phyloP scores from a whole-genome alignment of 2,888 invertebrate genomes.

The Tetranychus truncatus region DNA sequence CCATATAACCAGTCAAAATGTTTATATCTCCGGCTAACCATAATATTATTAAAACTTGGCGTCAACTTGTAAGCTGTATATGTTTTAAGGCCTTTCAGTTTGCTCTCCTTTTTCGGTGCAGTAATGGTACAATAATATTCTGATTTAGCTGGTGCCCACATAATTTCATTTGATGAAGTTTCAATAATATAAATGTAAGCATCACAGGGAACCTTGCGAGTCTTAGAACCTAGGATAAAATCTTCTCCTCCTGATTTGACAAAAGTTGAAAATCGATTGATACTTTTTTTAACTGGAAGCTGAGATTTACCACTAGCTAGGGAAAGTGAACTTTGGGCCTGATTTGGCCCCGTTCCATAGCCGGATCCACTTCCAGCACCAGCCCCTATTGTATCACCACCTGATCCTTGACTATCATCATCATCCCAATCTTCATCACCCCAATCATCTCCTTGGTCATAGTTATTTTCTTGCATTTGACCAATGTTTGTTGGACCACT shows the following conservation, averaged over 20 bases:
- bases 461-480: constrained; percentile 1
- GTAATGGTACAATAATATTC: constrained; percentile 68
- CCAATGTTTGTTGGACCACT: neutral
- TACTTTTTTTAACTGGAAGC: constrained; percentile 18
- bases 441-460: constrained; percentile 19
- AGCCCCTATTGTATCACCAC: constrained; percentile 3
- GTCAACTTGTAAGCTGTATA: constrained; percentile 91
- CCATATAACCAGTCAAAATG: constrained; percentile 99
- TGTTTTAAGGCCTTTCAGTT: constrained; percentile 89
- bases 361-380: neutral
- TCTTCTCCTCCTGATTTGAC: constrained; percentile 77
- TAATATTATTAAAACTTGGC: constrained; percentile 64
- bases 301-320: constrained; percentile 4
- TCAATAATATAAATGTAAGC: constrained; percentile 42
- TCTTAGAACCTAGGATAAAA: constrained; percentile 59
- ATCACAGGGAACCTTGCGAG: constrained; percentile 47
- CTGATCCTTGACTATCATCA: constrained; percentile 21
- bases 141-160: constrained; percentile 55
- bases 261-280: constrained; percentile 53
- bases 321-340: constrained; percentile 3
- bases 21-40: constrained; percentile 73
- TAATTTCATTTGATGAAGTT: constrained; percentile 34
- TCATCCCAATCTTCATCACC: constrained; percentile 26
- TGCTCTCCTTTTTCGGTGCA: constrained; percentile 90
- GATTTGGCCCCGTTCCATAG: neutral